Evolutionary conservation across 2,888 invertebrate genomes (phyloP).

Genomic region (Amaurobius ferox): DNA sequence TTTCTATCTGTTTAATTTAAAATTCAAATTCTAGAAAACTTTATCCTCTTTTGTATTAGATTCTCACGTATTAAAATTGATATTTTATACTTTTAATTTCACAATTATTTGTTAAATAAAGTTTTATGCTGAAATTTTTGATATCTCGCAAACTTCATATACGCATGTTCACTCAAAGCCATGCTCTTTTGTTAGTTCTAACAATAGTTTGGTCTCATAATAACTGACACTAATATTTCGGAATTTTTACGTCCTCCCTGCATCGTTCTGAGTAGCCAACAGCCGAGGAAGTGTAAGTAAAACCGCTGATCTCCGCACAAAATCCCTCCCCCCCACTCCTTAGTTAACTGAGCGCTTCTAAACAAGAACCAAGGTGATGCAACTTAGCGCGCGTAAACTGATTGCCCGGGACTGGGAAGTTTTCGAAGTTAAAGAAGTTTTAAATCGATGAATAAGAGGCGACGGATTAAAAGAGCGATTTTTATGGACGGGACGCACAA

Average conservation of each 20-base stretch:
- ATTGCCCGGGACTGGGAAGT: constrained; percentile 56
- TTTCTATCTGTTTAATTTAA: too few relatives aligned
- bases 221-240: too few relatives aligned
- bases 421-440: constrained; percentile 54
- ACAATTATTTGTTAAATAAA: too few relatives aligned
- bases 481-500: constrained; percentile 22
- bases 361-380: constrained; percentile 48
- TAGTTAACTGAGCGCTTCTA: not conserved
- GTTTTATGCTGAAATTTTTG: too few relatives aligned
- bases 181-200: too few relatives aligned
- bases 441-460: constrained; percentile 64
- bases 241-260: not conserved
- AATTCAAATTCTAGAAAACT: too few relatives aligned
- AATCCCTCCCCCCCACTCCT: constrained; percentile 29
- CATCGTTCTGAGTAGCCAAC: not conserved
- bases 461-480: constrained; percentile 54
- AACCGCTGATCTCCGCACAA: constrained; percentile 64
- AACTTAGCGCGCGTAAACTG: constrained; percentile 69
- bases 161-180: too few relatives aligned
- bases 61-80: too few relatives aligned
- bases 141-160: too few relatives aligned
- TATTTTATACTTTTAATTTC: too few relatives aligned
- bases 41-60: too few relatives aligned
- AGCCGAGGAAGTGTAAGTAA: constrained; percentile 42
- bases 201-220: too few relatives aligned